Evolutionary conservation across 2,888 invertebrate species (phyloP), one percentile per base, ranked within the genome.

Genomic region (Acanthosepion esculentum): DNA sequence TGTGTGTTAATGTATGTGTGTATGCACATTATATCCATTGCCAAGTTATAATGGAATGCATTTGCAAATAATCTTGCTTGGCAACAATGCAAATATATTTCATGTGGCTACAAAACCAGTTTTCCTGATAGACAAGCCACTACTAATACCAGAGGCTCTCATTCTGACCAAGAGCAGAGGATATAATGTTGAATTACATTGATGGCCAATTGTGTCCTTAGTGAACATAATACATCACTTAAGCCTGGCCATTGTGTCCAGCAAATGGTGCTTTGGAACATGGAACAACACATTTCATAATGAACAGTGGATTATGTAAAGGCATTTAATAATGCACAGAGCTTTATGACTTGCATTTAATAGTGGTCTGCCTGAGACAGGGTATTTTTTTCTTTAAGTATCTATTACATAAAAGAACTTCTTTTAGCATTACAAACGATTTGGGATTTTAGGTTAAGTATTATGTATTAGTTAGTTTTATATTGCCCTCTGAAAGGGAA

Each of bases 141-240:
- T 78, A n/a, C 78, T 78, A 78, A 78, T 78, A 78, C 78, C 78
- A 78, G 15, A 15, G n/a, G 33, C 78, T 78, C 78, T 78, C 33
- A n/a, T n/a, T 78, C 78, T 78, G 78, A 78, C 78, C 78, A 33
- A n/a, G 12, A 33, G 78, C 78, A 15, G n/a, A 78, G 33, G 78
- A 78, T 78, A 78, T 78, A 78, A 78, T 78, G 78, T 78, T 78
- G 33, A 8, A 78, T 78, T 78, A 78, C 78, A 78, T n/a, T 78
- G 78, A 78, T 78, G 78, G 78, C 78, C 78, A 78, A 78, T 78
- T 78, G n/a, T 78, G 78, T 78, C 78, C n/a, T 78, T 78, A 78
- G 78, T 78, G 78, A n/a, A 78, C 78, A 78, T 78, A 78, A 78
- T 78, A 78, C 78, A 78, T 78, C 78, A 78, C 78, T 78, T 78